These are phyloP conservation scores for Nematostella vectensis DNA, from an alignment of 92 coral and sea anemone species.

Conservation along the genomic window DNA sequence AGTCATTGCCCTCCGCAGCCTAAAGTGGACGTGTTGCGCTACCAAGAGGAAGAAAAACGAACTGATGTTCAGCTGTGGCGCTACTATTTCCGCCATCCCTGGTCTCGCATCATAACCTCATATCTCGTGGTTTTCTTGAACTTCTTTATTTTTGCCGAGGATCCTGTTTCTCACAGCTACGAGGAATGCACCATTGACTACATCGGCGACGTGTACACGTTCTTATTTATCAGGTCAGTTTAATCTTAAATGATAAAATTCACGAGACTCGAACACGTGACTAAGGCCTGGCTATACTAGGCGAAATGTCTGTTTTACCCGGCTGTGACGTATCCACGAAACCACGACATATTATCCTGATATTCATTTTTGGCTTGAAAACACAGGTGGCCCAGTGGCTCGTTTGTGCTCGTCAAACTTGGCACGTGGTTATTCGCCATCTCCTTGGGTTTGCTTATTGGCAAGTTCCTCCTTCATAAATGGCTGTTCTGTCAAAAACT, in stretches of 20 bases:
- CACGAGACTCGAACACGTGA: neutral
- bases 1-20: no score
- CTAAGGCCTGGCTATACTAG: no score
- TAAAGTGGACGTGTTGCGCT: constrained; percentile 37
- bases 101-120: constrained; percentile 51
- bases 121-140: constrained; percentile 89
- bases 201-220: constrained; percentile 71
- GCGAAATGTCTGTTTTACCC: no score
- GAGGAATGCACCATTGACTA: constrained; percentile 63
- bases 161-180: constrained; percentile 95
- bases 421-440: constrained; percentile 69
- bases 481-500: constrained; percentile 63
- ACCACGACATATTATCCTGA: no score
- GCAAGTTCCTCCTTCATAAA: constrained; percentile 66
- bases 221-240: constrained; percentile 50
- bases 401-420: constrained; percentile 52
- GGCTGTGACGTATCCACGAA: no score
- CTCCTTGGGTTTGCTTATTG: constrained; percentile 45
- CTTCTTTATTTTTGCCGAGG: constrained; percentile 87
- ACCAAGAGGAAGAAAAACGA: constrained; percentile 51
- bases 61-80: constrained; percentile 66
- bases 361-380: no score
- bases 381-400: constrained; percentile 71
- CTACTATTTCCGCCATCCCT: constrained; percentile 84
- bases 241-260: neutral